Base-by-base conservation (phyloP, 1,140 invertebrate genomes). In the Saxidomus purpurata region DNA sequence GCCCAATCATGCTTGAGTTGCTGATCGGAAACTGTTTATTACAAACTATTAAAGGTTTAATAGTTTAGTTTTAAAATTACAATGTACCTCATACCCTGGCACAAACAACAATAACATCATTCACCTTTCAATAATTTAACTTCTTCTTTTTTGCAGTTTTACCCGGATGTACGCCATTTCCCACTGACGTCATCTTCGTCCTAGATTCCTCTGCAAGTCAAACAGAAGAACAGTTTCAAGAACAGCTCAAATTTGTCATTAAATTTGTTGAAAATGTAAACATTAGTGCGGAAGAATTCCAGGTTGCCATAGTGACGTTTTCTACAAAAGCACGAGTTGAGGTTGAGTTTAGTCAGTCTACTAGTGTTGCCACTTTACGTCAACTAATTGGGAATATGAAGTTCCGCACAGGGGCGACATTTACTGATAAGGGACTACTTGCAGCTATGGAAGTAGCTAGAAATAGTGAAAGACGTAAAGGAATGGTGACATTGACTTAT, bases 211-310 rank as follows among this genome's bases (percentile, higher is more conserved):
- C 52, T 22, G 52, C 52, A 15, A 55, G 52, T 55, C 52, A 55
- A 36, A 76, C 61, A 17, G 11, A 63, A 76, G 40, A 80, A 67
- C 38, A 90, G 19, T 91, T 91, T 49, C 19, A 80, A n/a, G 67
- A 69, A 38, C 63, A 81, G 63, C 83, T 86, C 8, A 61, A 83
- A 8, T 91, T 91, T 74, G 82, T 91, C 8, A 82, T n/a, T 1
- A 43, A 77, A 25, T 47, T 91, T n/a, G 61, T 84, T 13, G 81
- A 87, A 31, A n/a, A 82, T 3, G 28, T 34, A 31, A 67, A 36
- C 9, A 31, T 36, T 6, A 67, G 28, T 13, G 28, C 11, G 9
- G 25, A 43, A 31, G 52, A 55, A 55, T 81, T 81, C 55, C 49
- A 59, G 13, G 8, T 59, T n/a, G 15, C 49, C n/a, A 31, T 61